A percentile compares a stretch with the other conserved stretches of the same genome.
These are phyloP conservation scores for Pseudorhombus dupliciocellatus DNA, from an alignment of 2,113 vertebrate species.

Conservation along the genomic window DNA sequence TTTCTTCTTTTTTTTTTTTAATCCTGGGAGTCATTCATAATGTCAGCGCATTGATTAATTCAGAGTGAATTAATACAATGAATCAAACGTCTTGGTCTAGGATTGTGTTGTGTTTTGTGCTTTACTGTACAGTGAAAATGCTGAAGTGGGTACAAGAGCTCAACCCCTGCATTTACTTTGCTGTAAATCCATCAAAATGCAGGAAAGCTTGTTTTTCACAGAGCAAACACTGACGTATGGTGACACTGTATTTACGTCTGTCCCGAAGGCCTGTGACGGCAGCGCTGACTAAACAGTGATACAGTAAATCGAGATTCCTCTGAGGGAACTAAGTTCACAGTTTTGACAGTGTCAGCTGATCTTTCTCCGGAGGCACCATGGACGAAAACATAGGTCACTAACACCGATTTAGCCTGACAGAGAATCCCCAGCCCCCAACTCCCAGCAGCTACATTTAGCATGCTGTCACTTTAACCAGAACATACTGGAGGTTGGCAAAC, in stretches of 20 bases:
- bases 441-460: conserved; percentile 56
- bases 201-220: conserved; percentile 60
- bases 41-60: neutral
- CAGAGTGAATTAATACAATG: conserved; percentile 25
- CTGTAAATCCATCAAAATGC: conserved; percentile 50
- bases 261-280: conserved; percentile 40
- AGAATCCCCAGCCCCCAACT: conserved; percentile 29
- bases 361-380: conserved; percentile 40
- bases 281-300: conserved; percentile 36
- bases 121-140: conserved; percentile 38
- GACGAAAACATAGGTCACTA: conserved; percentile 65
- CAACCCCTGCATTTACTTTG: conserved; percentile 59
- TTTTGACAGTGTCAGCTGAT: conserved; percentile 57
- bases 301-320: conserved; percentile 56
- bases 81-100: conserved; percentile 27
- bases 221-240: conserved; percentile 56
- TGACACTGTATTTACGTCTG: conserved; percentile 40
- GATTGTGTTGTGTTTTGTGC: conserved; percentile 31
- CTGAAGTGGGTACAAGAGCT: neutral
- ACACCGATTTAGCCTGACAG: conserved; percentile 60
- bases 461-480: conserved; percentile 47
- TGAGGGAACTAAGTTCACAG: conserved; percentile 73
- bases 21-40: conserved; percentile 5
- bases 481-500: conserved; percentile 17
- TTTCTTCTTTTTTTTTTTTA: conserved; percentile 9